Conservation (phyloP, 1,140 invertebrate species). For the Frieseomelitta varia region DNA sequence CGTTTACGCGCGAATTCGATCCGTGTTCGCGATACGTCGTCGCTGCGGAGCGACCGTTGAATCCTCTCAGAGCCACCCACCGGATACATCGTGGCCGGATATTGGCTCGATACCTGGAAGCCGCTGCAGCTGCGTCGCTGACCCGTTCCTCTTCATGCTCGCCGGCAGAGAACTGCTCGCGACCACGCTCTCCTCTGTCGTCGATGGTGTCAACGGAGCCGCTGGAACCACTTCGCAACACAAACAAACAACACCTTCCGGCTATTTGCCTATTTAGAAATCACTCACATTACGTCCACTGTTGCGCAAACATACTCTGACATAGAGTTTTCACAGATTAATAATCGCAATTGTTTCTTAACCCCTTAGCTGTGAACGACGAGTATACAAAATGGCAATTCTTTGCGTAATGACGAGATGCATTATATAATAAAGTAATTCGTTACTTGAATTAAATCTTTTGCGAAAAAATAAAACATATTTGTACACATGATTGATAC, state of each 20-base stretch:
- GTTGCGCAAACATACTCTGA: background rate
- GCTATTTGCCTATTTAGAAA: background rate
- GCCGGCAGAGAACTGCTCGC: conserved; percentile 71
- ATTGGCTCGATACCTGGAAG: conserved; percentile 85
- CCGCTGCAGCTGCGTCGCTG: conserved; percentile 81
- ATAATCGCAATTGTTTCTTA: background rate
- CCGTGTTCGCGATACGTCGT: conserved; percentile 38
- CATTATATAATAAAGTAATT: too few species aligned
- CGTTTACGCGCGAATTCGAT: conserved; percentile 14
- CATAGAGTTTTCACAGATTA: background rate
- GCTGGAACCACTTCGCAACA: conserved; percentile 64
- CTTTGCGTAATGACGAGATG: too few species aligned
- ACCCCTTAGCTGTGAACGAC: too few species aligned
- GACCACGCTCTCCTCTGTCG: conserved; percentile 83
- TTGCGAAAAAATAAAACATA: too few species aligned
- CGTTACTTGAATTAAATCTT: too few species aligned
- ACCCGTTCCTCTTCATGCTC: conserved; percentile 80
- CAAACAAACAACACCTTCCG: background rate
- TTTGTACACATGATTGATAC: too few species aligned
- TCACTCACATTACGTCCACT: background rate
- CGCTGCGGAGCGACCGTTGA: conserved; percentile 44
- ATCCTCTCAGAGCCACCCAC: conserved; percentile 84
- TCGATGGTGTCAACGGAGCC: conserved; percentile 80
- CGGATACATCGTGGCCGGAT: conserved; percentile 84
- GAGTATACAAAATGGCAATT: too few species aligned